Conservation (phyloP, 2,113 vertebrate species). For the Verasper variegatus region DNA sequence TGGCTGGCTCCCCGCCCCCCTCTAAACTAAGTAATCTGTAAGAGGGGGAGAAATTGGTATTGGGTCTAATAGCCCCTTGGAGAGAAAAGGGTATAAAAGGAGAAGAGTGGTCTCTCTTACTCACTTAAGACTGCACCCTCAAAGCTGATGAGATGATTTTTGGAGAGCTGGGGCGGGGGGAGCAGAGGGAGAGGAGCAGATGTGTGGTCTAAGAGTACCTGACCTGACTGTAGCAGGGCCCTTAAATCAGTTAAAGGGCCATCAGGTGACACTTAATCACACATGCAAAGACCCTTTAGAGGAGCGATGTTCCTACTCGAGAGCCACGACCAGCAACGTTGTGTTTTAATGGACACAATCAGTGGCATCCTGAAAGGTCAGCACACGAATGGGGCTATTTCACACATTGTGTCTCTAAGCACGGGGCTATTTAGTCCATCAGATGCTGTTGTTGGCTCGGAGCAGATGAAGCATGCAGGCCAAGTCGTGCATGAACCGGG, state of each 20-base stretch:
- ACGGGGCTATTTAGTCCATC: slow-evolving; percentile 8
- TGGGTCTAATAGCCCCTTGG: slow-evolving; percentile 39
- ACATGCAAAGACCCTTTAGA: slow-evolving; percentile 37
- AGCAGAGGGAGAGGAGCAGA: slow-evolving; percentile 24
- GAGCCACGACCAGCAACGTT: background rate
- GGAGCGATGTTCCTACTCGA: slow-evolving; percentile 3
- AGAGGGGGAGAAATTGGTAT: slow-evolving; percentile 41
- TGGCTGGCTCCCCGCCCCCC: background rate
- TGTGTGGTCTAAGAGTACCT: slow-evolving; percentile 56
- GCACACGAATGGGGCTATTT: background rate
- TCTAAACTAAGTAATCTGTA: slow-evolving; percentile 31
- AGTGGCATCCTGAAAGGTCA: background rate
- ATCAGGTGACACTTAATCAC: slow-evolving; percentile 53
- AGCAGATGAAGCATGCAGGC: slow-evolving; percentile 31
- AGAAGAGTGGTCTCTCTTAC: slow-evolving; percentile 31
- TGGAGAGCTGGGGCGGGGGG: slow-evolving; percentile 40
- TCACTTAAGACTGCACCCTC: slow-evolving; percentile 46
- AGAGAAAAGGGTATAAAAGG: slow-evolving; percentile 43
- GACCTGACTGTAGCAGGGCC: slow-evolving; percentile 46
- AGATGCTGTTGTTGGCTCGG: slow-evolving; percentile 22
- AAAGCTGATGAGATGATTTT: slow-evolving; percentile 56
- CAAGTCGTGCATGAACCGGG: slow-evolving; percentile 43
- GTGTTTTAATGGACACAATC: slow-evolving; percentile 7
- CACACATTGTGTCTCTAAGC: background rate
- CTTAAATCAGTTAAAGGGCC: slow-evolving; percentile 63